These are phyloP conservation scores for Euwallacea similis DNA, from an alignment of 1,140 invertebrate species.

Conservation along the genomic window DNA sequence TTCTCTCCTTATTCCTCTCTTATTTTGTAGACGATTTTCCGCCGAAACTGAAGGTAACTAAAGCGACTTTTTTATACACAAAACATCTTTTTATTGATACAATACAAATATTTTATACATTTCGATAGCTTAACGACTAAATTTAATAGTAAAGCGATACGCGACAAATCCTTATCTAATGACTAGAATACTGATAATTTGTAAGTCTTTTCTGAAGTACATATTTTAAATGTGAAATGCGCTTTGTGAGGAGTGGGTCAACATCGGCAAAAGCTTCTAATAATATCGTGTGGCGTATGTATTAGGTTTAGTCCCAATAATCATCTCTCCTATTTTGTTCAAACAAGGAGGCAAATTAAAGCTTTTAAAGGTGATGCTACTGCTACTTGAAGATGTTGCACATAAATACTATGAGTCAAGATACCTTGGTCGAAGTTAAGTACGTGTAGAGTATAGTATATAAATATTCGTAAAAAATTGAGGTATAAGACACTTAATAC, in stretches of 20 bases:
- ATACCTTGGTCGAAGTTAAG: neutral
- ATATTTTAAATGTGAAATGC: too few relatives aligned
- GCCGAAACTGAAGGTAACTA: neutral
- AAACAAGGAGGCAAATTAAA: too few relatives aligned
- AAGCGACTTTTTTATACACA: neutral
- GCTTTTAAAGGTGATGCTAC: constrained; percentile 23
- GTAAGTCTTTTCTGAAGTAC: constrained; percentile 49
- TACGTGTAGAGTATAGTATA: constrained; percentile 17
- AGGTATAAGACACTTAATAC: constrained; percentile 46
- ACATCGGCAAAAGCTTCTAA: neutral
- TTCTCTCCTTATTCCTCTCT: too few relatives aligned
- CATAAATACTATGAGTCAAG: constrained; percentile 19
- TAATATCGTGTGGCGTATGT: neutral
- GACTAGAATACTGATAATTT: constrained; percentile 55
- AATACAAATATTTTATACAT: constrained; percentile 1
- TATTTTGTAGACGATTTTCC: too few relatives aligned
- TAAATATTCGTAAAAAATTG: constrained; percentile 46
- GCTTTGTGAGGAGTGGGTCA: too few relatives aligned
- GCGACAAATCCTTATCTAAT: constrained; percentile 46
- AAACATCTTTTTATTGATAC: constrained; percentile 5
- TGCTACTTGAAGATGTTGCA: constrained; percentile 45
- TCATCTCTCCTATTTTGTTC: too few relatives aligned
- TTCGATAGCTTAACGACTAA: neutral
- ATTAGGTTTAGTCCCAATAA: neutral
- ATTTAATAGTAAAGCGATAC: neutral